A percentile compares a stretch with the other conserved stretches of the same genome.
Evolutionary conservation across 2,888 invertebrate genomes (phyloP).

Genomic region (Ectemnius cavifrons): DNA sequence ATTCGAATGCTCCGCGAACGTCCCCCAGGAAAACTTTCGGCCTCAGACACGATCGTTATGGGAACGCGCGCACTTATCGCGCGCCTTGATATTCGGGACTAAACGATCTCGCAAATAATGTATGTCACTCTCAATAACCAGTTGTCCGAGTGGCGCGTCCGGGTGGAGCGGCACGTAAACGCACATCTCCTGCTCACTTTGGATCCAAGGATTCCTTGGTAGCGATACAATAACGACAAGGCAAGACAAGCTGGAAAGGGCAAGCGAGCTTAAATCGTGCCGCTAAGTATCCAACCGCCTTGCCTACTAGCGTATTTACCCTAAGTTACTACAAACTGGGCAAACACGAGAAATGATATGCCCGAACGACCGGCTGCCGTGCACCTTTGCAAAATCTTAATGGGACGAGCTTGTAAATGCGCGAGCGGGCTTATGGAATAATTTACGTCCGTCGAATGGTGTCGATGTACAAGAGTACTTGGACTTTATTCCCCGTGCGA

Average conservation of each 20-base stretch:
- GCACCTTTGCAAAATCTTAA: not conserved
- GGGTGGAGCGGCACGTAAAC: too few species aligned
- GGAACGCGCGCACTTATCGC: conserved; percentile 34
- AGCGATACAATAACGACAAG: too few species aligned
- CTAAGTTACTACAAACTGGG: too few species aligned
- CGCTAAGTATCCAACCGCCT: too few species aligned
- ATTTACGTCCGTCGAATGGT: not conserved
- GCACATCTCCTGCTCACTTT: too few species aligned
- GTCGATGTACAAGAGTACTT: not conserved
- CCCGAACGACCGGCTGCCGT: not conserved
- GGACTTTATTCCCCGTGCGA: not conserved
- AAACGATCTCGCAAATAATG: conserved; percentile 33
- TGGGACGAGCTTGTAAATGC: not conserved
- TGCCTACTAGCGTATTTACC: too few species aligned
- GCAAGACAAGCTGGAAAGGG: too few species aligned
- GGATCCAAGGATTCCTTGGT: too few species aligned
- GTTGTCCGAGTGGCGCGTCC: not conserved
- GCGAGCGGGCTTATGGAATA: not conserved
- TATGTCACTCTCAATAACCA: conserved; percentile 25
- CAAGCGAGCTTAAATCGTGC: too few species aligned
- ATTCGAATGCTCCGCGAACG: conserved; percentile 11
- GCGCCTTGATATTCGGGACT: conserved; percentile 12
- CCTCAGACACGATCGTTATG: conserved; percentile 22
- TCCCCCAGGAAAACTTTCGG: conserved; percentile 26
- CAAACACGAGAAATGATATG: too few species aligned